A percentile compares a stretch with the other conserved stretches of the same genome.
Conservation (phyloP, 2,797 vertebrate species). For the Capromys pilorides region DNA sequence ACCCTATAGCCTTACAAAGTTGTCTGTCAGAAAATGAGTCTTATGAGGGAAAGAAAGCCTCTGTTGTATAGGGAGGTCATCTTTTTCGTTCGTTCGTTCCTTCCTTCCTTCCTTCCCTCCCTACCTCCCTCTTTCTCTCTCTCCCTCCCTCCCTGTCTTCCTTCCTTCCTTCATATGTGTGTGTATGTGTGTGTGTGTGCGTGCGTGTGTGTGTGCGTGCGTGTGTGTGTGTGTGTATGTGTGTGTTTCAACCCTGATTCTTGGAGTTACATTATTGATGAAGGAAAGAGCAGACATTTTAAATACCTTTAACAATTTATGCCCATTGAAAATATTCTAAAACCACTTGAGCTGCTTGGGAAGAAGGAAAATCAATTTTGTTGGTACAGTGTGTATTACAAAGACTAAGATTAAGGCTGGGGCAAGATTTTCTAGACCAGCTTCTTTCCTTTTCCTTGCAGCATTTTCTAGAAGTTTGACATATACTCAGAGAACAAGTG, state of each 20-base stretch:
- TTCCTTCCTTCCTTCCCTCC: too few species aligned
- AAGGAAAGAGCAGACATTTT: not conserved
- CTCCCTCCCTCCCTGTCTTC: too few species aligned
- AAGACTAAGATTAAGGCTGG: not conserved
- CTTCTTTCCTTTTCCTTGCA: not conserved
- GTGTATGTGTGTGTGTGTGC: not conserved
- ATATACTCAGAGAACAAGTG: not conserved
- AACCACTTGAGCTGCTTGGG: not conserved
- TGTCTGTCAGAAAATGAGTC: slow-evolving; percentile 1
- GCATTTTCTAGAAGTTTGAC: not conserved
- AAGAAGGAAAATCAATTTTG: not conserved
- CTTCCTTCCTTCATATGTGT: not conserved
- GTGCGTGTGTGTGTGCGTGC: not conserved
- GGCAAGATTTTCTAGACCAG: not conserved
- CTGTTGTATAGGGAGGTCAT: not conserved
- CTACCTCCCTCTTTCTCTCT: too few species aligned
- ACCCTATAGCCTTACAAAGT: not conserved
- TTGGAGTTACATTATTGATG: slow-evolving; percentile 23
- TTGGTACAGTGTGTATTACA: not conserved
- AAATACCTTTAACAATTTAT: not conserved
- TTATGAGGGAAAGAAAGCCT: not conserved
- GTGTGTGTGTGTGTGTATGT: not conserved
- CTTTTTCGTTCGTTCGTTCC: not conserved
- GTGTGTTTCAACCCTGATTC: not conserved
- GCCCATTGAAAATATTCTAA: not conserved